These are phyloP conservation scores for Eledona agricola DNA, from an alignment of 2,888 invertebrate genomes.

Conservation along the genomic window DNA sequence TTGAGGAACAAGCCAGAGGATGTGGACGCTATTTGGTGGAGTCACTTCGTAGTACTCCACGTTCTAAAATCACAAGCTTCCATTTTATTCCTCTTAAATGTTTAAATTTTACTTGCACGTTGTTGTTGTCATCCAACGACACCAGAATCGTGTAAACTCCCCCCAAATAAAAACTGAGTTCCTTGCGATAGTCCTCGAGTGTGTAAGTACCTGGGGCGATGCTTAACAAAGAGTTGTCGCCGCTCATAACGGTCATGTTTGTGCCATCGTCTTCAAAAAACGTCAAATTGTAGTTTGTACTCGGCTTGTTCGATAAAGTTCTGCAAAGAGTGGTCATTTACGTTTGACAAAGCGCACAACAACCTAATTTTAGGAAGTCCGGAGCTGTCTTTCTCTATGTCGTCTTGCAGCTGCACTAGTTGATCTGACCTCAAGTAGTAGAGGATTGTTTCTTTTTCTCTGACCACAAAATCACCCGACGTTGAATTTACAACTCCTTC, in stretches of 20 bases:
- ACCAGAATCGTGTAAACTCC: slow-evolving; percentile 72
- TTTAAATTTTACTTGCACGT: slow-evolving; percentile 10
- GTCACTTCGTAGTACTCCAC: slow-evolving; percentile 61
- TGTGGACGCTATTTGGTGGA: slow-evolving; percentile 77
- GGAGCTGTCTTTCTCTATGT: slow-evolving; percentile 65
- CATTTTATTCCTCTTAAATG: background rate
- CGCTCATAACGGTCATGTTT: slow-evolving; percentile 6
- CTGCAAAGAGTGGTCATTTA: slow-evolving; percentile 17
- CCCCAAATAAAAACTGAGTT: slow-evolving; percentile 65
- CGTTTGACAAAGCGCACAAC: background rate
- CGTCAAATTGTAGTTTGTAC: slow-evolving; percentile 7
- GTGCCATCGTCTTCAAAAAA: background rate
- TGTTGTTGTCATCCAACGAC: slow-evolving; percentile 6
- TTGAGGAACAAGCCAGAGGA: slow-evolving; percentile 90
- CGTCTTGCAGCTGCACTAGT: slow-evolving; percentile 54
- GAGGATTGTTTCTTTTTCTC: slow-evolving; percentile 40
- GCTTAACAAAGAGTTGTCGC: slow-evolving; percentile 8
- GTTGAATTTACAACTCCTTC: slow-evolving; percentile 2
- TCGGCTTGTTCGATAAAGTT: slow-evolving; percentile 22
- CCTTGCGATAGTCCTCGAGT: slow-evolving; percentile 39
- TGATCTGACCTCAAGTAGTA: slow-evolving; percentile 38
- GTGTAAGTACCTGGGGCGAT: slow-evolving; percentile 41
- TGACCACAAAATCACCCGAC: slow-evolving; percentile 1
- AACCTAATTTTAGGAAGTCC: slow-evolving; percentile 68
- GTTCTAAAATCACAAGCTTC: slow-evolving; percentile 5